phyloP scores from a whole-genome alignment of 2,888 invertebrate genomes.

The Caenorhabditis virilis region DNA sequence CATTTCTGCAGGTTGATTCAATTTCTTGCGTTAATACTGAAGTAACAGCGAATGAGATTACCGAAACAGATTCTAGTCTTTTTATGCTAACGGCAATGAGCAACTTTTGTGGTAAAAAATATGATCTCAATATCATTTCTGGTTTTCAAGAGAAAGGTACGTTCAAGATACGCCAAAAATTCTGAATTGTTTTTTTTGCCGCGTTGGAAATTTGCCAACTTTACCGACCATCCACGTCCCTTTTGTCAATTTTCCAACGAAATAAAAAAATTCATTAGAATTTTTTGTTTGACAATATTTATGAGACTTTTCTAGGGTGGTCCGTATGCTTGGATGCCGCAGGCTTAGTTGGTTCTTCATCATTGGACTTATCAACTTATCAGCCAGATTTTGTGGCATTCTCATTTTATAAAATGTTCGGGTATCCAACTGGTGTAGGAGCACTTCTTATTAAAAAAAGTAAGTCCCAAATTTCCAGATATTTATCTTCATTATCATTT shows the following conservation, averaged over 20 bases:
- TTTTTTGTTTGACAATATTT: no score
- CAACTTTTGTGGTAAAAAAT: constrained; percentile 91
- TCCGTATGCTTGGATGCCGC: constrained; percentile 84
- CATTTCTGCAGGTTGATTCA: constrained; percentile 18
- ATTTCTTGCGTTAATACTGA: constrained; percentile 27
- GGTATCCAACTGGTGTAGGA: constrained; percentile 92
- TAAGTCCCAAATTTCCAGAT: neutral
- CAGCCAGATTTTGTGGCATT: constrained; percentile 87
- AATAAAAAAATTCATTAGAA: neutral
- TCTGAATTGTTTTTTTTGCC: no score
- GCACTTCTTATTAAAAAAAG: constrained; percentile 75
- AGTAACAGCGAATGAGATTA: constrained; percentile 6
- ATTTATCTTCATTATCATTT: neutral
- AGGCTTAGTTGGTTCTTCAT: constrained; percentile 79
- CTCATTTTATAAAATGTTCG: constrained; percentile 93
- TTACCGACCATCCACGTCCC: no score
- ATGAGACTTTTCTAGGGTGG: constrained; percentile 61
- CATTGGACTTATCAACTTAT: constrained; percentile 77
- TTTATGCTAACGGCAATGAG: constrained; percentile 89
- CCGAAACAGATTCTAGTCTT: constrained; percentile 70
- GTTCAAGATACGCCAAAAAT: neutral
- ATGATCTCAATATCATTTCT: constrained; percentile 69
- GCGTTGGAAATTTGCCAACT: no score
- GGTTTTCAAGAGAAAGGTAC: constrained; percentile 47
- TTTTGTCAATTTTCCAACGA: no score